Evolutionary conservation across 2,888 invertebrate species (phyloP), one percentile per base, ranked within the genome.

Genomic region (Halocaridina rubra): DNA sequence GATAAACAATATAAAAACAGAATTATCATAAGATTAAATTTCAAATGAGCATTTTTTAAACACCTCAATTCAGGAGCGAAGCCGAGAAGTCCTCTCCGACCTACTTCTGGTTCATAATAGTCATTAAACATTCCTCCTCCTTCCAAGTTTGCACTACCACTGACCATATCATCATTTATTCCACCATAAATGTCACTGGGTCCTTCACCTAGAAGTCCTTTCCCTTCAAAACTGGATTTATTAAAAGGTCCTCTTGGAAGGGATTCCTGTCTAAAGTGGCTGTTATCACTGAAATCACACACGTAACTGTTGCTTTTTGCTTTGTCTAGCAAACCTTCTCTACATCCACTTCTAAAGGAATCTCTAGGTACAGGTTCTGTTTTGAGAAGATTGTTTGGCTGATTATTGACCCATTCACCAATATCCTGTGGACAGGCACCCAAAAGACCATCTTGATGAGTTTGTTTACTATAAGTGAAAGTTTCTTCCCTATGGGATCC

Each of bases 31-130:
- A 22, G 22, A 59, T 22, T 19, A 59, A 22, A 22, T 22, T 22
- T 22, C 59, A 19, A 59, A 22, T 22, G 22, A n/a, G n/a, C n/a
- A n/a, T n/a, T 53, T 19, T 53, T 53, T 53, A 53, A 53, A 53
- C 53, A 77, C 76, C 76, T 77, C 76, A 77, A 61, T 16, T 32
- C 30, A 19, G 76, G 76, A 32, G 76, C 59, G 27, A 77, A 19
- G 61, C 61, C 76, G 61, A 77, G 76, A 77, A 77, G 76, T 59
- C 76, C 76, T 77, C 61, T 61, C 61, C 32, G 76, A 10, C 59
- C 33, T 61, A 19, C 61, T 8, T 77, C 61, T 16, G 76, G 32
- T 59, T 61, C 61, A 24, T 32, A 77, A 61, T 30, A 61, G 16
- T 72, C 53, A n/a, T 53, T 19, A 53, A 53, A 53, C 53, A 53